Percentiles rank a stretch among this genome's conserved stretches.
These are phyloP conservation scores for Circaetus gallicus DNA, from an alignment of 2,113 vertebrate species.

Conservation along the genomic window DNA sequence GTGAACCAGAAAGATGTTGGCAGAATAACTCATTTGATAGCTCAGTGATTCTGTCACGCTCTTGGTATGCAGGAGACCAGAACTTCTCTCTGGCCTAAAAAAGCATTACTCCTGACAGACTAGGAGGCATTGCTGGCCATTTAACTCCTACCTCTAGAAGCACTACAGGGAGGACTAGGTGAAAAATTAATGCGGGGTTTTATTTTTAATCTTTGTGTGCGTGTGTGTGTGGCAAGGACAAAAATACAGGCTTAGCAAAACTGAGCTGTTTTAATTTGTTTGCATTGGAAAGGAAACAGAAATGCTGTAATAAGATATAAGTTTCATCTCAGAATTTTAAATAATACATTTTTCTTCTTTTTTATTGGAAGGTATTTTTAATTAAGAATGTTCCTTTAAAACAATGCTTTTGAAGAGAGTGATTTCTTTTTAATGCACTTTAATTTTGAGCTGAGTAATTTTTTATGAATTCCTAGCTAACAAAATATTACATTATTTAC, in stretches of 20 bases:
- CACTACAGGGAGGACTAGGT: background rate
- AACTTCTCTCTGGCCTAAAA: background rate
- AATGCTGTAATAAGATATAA: background rate
- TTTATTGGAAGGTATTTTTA: background rate
- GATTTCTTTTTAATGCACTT: background rate
- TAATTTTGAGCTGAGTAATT: background rate
- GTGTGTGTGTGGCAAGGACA: background rate
- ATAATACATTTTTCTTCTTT: background rate
- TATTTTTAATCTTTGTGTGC: background rate
- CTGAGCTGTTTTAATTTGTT: background rate
- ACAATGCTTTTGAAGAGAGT: background rate
- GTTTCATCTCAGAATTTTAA: background rate
- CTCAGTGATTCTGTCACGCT: conserved; percentile 21
- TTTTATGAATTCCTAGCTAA: background rate
- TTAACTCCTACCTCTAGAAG: background rate
- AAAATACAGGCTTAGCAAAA: background rate
- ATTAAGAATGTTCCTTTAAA: background rate
- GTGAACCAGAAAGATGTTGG: conserved; percentile 45
- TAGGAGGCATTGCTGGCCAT: background rate
- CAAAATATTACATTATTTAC: background rate
- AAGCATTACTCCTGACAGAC: background rate
- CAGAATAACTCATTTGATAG: conserved; percentile 48
- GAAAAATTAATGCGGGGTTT: background rate
- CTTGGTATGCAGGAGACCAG: background rate
- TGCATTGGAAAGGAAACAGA: background rate